Conservation (phyloP, 2,797 vertebrate genomes). For the Hoplostethus atlanticus region DNA sequence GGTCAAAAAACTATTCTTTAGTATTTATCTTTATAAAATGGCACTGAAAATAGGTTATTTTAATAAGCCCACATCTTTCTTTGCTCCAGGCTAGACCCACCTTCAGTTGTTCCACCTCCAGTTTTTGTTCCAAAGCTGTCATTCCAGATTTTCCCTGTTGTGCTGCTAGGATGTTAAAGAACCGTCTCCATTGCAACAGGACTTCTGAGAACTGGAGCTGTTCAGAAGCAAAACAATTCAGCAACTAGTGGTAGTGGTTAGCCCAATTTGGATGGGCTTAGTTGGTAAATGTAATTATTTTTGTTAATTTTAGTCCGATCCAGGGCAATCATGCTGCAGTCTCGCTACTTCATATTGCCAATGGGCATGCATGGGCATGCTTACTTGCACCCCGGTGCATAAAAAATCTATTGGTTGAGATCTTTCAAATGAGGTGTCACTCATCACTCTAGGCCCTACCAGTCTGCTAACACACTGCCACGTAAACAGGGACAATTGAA, state of each 20-base stretch:
- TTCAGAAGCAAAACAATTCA: conserved; percentile 14
- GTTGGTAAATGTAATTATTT: too few species aligned
- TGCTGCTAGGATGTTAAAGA: conserved; percentile 89
- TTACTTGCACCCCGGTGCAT: too few species aligned
- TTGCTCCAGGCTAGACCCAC: conserved; percentile 69
- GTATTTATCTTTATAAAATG: not conserved
- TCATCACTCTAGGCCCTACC: too few species aligned
- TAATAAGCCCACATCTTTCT: not conserved
- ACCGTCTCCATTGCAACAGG: conserved; percentile 91
- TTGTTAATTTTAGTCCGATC: too few species aligned
- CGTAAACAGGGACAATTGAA: too few species aligned
- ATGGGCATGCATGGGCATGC: too few species aligned
- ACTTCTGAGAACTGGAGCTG: conserved; percentile 96
- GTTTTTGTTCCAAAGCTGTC: conserved; percentile 86
- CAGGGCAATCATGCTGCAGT: too few species aligned
- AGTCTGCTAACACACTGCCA: too few species aligned
- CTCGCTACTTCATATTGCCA: too few species aligned
- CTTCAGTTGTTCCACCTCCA: conserved; percentile 91
- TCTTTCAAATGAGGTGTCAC: too few species aligned
- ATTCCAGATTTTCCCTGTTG: conserved; percentile 91
- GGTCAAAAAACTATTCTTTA: not conserved
- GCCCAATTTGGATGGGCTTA: too few species aligned
- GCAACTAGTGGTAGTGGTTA: not conserved
- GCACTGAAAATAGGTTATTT: not conserved
- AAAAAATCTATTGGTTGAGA: too few species aligned